phyloP scores from a whole-genome alignment of 2,888 invertebrate genomes.

The Noctuana brunneofusca region DNA sequence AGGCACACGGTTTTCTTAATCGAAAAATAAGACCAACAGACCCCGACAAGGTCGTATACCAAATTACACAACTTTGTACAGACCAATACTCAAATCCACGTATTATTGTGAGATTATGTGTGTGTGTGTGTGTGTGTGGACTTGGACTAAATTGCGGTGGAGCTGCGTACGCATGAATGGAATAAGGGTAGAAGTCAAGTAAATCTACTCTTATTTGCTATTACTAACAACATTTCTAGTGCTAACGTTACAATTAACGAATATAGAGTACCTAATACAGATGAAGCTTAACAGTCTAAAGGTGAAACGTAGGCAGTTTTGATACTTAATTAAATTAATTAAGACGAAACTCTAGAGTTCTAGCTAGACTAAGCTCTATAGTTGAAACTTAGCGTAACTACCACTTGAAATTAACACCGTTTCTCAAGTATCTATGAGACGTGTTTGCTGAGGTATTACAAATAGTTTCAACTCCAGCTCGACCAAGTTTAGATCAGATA shows the following conservation, averaged over 20 bases:
- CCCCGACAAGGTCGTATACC: not conserved
- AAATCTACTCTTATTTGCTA: too few species aligned
- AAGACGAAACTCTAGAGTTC: not conserved
- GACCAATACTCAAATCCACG: not conserved
- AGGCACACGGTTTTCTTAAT: slow-evolving; percentile 4
- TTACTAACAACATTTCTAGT: too few species aligned
- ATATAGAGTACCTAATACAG: too few species aligned
- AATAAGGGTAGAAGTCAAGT: too few species aligned
- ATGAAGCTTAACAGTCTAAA: not conserved
- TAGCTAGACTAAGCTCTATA: not conserved
- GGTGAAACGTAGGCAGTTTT: not conserved
- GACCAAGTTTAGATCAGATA: slow-evolving; percentile 11
- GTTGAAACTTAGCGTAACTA: not conserved
- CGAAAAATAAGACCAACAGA: slow-evolving; percentile 12
- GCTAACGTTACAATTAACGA: not conserved
- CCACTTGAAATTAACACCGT: not conserved
- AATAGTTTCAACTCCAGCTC: slow-evolving; percentile 10
- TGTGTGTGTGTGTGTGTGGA: not conserved
- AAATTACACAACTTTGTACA: slow-evolving; percentile 5
- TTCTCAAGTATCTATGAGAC: not conserved
- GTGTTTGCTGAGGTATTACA: not conserved
- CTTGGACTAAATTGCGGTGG: not conserved
- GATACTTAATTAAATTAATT: not conserved
- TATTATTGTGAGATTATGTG: not conserved
- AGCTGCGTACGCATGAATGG: not conserved